Evolutionary conservation across 2,113 vertebrate genomes (phyloP).

Genomic region (Cephalopholis sonnerati): DNA sequence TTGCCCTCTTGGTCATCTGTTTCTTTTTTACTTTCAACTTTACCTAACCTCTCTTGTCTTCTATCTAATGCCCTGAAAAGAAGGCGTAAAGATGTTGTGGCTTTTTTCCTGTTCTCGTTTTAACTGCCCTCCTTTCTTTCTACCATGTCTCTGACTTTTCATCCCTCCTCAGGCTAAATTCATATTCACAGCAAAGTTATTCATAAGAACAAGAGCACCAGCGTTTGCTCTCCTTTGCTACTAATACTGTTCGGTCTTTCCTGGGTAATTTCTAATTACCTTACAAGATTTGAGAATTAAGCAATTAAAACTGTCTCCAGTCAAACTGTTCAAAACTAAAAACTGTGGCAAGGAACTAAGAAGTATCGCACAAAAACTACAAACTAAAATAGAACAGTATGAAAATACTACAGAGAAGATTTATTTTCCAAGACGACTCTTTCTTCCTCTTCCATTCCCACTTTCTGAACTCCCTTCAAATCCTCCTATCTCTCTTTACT

Average conservation of each 20-base stretch:
- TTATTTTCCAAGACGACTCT: background rate
- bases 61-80: conserved; percentile 10
- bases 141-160: conserved; percentile 1
- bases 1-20: conserved; percentile 7
- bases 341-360: no score
- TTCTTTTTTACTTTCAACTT: background rate
- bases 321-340: background rate
- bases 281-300: conserved; percentile 1
- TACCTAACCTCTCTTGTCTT: conserved; percentile 16
- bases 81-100: background rate
- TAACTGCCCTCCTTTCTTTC: background rate
- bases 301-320: background rate
- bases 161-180: conserved; percentile 5
- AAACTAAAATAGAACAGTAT: background rate
- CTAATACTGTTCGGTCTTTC: background rate
- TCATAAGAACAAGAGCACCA: conserved; percentile 3
- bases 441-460: conserved; percentile 1
- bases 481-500: conserved; percentile 8
- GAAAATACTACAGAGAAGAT: background rate
- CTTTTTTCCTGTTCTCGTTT: background rate
- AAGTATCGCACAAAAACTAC: background rate
- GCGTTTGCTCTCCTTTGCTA: background rate
- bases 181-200: conserved; percentile 22
- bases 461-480: conserved; percentile 2
- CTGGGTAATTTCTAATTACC: background rate